Percentiles rank a stretch among this genome's conserved stretches.
Conservation (phyloP, 2,113 vertebrate species). For the Sorex araneus region DNA sequence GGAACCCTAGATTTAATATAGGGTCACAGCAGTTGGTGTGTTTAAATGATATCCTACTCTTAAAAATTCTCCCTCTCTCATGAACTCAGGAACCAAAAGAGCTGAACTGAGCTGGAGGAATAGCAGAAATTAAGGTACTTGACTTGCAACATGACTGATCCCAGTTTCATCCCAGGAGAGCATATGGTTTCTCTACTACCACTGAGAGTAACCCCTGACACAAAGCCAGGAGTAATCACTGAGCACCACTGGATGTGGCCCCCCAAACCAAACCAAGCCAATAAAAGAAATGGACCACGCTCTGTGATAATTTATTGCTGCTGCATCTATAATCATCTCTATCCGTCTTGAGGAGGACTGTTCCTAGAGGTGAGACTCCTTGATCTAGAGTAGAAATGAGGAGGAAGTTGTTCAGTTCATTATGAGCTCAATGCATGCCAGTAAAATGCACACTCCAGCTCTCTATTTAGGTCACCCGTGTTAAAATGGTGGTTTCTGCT, state of each 20-base stretch:
- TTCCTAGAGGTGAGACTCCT: neutral
- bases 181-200: too few species aligned
- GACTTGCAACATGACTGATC: too few species aligned
- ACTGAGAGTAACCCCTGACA: too few species aligned
- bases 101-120: too few species aligned
- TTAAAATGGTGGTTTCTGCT: neutral
- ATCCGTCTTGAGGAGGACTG: neutral
- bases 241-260: too few species aligned
- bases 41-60: neutral
- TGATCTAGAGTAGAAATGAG: neutral
- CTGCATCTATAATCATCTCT: neutral
- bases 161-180: too few species aligned
- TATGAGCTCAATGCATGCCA: neutral
- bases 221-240: too few species aligned
- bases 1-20: neutral
- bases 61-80: neutral
- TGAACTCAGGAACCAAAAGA: neutral
- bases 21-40: neutral
- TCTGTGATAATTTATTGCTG: neutral
- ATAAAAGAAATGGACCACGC: too few species aligned
- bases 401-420: neutral
- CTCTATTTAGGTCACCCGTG: neutral
- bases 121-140: neutral
- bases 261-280: too few species aligned
- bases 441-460: neutral